Percentiles rank a stretch among this genome's conserved stretches.
phyloP scores from a whole-genome alignment of 1,140 invertebrate genomes.

The Diploscapter pachys region DNA sequence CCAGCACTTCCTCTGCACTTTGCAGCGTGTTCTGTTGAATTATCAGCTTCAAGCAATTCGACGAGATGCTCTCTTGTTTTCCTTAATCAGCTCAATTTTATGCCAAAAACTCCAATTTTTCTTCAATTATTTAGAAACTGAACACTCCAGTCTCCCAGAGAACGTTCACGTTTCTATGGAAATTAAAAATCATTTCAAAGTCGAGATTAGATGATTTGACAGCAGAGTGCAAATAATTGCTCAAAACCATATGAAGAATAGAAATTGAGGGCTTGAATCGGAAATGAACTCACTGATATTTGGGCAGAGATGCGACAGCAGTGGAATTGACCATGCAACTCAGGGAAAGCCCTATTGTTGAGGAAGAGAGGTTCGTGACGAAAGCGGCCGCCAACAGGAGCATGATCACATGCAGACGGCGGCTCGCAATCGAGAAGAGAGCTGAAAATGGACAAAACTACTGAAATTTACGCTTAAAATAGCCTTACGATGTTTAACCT shows the following conservation, averaged over 20 bases:
- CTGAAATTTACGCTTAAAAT: too few species aligned
- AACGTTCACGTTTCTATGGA: background rate
- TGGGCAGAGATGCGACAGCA: constrained; percentile 10
- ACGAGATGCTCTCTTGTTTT: too few species aligned
- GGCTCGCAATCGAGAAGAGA: too few species aligned
- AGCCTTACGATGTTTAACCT: too few species aligned
- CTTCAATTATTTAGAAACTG: background rate
- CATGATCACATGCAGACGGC: constrained; percentile 26
- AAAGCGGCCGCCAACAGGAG: constrained; percentile 21
- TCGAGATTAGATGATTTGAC: background rate
- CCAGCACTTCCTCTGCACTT: too few species aligned
- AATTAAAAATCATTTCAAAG: too few species aligned
- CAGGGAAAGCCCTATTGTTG: constrained; percentile 21
- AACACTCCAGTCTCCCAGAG: constrained; percentile 20
- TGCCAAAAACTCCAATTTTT: background rate
- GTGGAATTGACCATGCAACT: constrained; percentile 30
- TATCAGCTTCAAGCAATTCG: too few species aligned
- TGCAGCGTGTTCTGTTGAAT: too few species aligned
- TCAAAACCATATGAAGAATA: background rate
- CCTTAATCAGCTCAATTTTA: background rate
- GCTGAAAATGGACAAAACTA: too few species aligned
- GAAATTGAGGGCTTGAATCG: background rate
- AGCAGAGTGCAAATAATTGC: background rate
- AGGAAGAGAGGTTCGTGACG: constrained; percentile 9
- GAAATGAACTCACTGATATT: background rate